A percentile compares a stretch with the other conserved stretches of the same genome.
phyloP scores from a whole-genome alignment of 1,140 invertebrate species.

The Tetramorium alpestre region DNA sequence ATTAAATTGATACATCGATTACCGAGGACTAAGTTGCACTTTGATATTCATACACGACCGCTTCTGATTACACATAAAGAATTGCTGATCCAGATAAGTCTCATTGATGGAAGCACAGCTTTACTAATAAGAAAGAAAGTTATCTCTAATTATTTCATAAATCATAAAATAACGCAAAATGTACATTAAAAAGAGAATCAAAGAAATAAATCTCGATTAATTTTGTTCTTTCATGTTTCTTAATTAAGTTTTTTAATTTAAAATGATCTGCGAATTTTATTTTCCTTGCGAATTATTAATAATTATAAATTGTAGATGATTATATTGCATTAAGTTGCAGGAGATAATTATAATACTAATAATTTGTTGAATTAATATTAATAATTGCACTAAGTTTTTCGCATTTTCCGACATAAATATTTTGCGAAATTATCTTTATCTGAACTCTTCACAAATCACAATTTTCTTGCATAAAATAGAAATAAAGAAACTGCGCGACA shows the following conservation, averaged over 20 bases:
- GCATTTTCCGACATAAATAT: conserved; percentile 27
- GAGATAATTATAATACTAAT: conserved; percentile 6
- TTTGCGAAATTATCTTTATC: conserved; percentile 3
- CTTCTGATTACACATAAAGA: conserved; percentile 31
- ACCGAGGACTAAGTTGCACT: conserved; percentile 40
- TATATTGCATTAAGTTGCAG: conserved; percentile 19
- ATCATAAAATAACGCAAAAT: conserved; percentile 1
- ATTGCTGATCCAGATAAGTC: conserved; percentile 35
- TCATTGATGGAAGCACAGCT: conserved; percentile 37
- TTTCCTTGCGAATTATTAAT: background rate
- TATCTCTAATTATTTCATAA: conserved; percentile 3
- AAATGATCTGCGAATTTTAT: background rate
- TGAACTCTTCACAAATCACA: background rate
- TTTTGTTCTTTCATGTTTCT: background rate
- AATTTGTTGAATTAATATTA: conserved; percentile 53
- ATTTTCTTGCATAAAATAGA: conserved; percentile 12
- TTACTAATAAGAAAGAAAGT: background rate
- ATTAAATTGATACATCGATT: conserved; percentile 13
- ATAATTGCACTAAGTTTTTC: conserved; percentile 64
- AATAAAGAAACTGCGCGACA: background rate
- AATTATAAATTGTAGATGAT: conserved; percentile 31
- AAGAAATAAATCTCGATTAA: background rate
- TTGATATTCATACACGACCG: conserved; percentile 18
- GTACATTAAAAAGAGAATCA: background rate
- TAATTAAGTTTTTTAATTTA: background rate